Base-by-base conservation (phyloP, 1,140 invertebrate genomes). In the Drosophila quadrilineata region DNA sequence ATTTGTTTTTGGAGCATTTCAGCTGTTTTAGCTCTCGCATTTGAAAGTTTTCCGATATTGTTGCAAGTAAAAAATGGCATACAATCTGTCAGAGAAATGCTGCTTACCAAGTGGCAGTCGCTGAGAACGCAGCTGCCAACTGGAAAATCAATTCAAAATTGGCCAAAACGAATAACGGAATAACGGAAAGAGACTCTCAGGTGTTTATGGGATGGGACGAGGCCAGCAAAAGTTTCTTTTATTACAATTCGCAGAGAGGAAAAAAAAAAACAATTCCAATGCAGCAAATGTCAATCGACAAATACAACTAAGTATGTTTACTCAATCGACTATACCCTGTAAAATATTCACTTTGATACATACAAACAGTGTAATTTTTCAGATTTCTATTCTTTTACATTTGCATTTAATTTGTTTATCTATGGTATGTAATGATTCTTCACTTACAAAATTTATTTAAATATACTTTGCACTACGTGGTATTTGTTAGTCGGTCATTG, bases 41-140 rank as follows among this genome's bases (percentile, higher is more conserved):
- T 63, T 63, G 48, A 82, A 82, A 82, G 64, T 82, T 82, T 71
- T 60, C 33, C 74, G 66, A 85, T 79, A 84, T 85, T 85, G 79
- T 85, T 74, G 79, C 74, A 79, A 84, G 69, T 73, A 79, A 85
- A 85, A 85, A 84, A 84, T 84, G 66, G 79, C 79, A 84, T 86
- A 84, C 79, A 84, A 84, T 84, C 79, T 84, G 80, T 84, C 79
- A 84, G 70, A 58, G 71, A 75, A 71, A 71, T 65, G 62, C 26
- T 65, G 62, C 54, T 65, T 50, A 59, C 45, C 62, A 65, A 65
- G 62, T 65, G 43, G 45, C 60, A 64, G 26, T 64, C 31, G 33
- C n/a, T 58, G 58, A 12, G 49, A 21, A 35, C 52, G 24, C 49
- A 70, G 48, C 67, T 65, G 60, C 68, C 59, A 12, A 41, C 56